Percentiles rank a stretch among this genome's conserved stretches.
Evolutionary conservation across 1,140 invertebrate species (phyloP).

Genomic region (Probaryconus sp.): DNA sequence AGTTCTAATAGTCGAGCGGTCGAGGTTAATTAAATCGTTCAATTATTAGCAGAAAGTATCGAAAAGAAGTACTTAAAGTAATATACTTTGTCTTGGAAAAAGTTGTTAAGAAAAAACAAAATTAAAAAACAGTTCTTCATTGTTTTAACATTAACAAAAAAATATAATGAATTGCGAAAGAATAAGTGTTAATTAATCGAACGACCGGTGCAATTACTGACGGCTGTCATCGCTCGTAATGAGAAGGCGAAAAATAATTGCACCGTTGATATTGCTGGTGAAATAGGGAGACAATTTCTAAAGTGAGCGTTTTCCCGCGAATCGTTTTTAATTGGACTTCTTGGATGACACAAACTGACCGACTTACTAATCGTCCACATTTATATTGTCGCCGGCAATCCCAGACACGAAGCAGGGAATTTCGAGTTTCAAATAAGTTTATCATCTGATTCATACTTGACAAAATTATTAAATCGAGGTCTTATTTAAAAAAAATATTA

Average conservation of each 20-base stretch:
- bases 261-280: background rate
- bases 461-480: slow-evolving; percentile 31
- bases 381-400: slow-evolving; percentile 32
- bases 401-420: slow-evolving; percentile 16
- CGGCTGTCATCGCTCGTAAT: slow-evolving; percentile 12
- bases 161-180: slow-evolving; percentile 1
- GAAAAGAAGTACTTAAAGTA: too few species aligned
- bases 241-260: slow-evolving; percentile 26
- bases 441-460: slow-evolving; percentile 39
- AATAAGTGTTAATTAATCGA: slow-evolving; percentile 20
- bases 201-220: slow-evolving; percentile 4
- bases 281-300: slow-evolving; percentile 23
- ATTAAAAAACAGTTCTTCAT: too few species aligned
- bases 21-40: too few species aligned
- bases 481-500: too few species aligned
- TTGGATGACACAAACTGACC: slow-evolving; percentile 40
- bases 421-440: slow-evolving; percentile 29
- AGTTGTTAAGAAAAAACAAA: too few species aligned
- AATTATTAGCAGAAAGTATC: too few species aligned
- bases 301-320: slow-evolving; percentile 40
- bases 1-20: too few species aligned
- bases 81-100: too few species aligned
- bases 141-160: too few species aligned
- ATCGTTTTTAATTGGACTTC: slow-evolving; percentile 49
- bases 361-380: slow-evolving; percentile 45